Base-by-base conservation (phyloP, 2,797 vertebrate genomes). In the Delichon dasypus region DNA sequence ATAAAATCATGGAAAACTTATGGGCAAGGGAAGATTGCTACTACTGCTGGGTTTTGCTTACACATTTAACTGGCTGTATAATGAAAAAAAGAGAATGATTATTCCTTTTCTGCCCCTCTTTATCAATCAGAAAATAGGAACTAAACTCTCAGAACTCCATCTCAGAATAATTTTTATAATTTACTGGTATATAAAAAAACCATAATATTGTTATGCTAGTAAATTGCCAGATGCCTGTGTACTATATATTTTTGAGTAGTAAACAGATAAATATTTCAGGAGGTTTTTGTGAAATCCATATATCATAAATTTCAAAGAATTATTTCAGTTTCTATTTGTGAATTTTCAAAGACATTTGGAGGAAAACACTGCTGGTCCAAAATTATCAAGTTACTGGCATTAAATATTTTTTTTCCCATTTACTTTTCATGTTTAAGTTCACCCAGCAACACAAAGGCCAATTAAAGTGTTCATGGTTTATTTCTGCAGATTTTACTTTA, bases 401-500 rank as follows among this genome's bases (percentile, higher is more conserved):
- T n/a, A 60, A 85, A 74, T 71, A 67, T 25, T 66, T 92, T 91
- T 96, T 91, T 96, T 88, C 68, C 34, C 51, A 53, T 92, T 96
- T 95, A 78, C 82, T 94, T 94, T 94, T 86, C 55, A 61, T 85
- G 61, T 93, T 95, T 71, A 66, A 15, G 95, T 93, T 96, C 34
- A 50, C 9, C 47, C 81, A 67, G 64, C 79, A 95, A 91, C 38
- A 83, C 53, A 95, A 97, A 96, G 62, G 21, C 50, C 65, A 90
- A 48, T 93, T 93, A 81, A 93, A 93, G 73, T 84, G 48, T 70
- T 85, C 48, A 42, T 96, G 75, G 66, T 58, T 96, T 97, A 66
- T 82, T 93, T 95, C 91, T 95, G 77, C 58, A 51, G 83, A 89
- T 74, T 95, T 97, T 96, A 85, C 30, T 94, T 92, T 82, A 95